These are phyloP conservation scores for Panthera uncia DNA, from an alignment of 2,113 vertebrate genomes.

Conservation along the genomic window DNA sequence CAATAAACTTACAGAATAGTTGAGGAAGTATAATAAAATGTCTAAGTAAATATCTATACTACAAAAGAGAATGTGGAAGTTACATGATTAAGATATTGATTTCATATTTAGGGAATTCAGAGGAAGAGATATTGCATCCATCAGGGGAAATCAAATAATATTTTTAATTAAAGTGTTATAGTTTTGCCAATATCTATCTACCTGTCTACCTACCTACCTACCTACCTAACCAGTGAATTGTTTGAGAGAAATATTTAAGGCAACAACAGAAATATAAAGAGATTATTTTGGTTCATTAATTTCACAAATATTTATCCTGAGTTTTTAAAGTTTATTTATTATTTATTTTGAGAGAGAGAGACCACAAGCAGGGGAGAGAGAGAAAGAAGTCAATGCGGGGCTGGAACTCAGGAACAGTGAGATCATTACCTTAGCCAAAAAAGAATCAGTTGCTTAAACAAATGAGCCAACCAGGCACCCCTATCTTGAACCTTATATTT, in stretches of 20 bases:
- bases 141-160: neutral
- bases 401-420: neutral
- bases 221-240: neutral
- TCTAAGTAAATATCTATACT: neutral
- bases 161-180: constrained; percentile 23
- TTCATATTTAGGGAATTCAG: constrained; percentile 17
- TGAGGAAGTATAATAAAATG: neutral
- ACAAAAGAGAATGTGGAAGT: neutral
- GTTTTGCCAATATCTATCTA: neutral
- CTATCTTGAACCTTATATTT: neutral
- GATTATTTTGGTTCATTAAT: neutral
- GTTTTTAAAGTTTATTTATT: neutral
- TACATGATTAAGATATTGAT: constrained; percentile 9
- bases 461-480: neutral
- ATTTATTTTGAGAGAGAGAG: too few relatives aligned
- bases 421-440: neutral
- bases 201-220: neutral
- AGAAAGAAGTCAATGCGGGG: neutral
- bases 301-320: neutral
- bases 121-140: neutral
- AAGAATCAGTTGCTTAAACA: neutral
- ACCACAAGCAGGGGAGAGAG: too few relatives aligned
- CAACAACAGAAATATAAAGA: neutral
- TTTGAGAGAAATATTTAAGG: neutral
- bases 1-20: neutral